Evolutionary conservation across 2,113 vertebrate genomes (phyloP), one percentile per base, ranked within the genome.

Genomic region (Erinaceus europaeus): DNA sequence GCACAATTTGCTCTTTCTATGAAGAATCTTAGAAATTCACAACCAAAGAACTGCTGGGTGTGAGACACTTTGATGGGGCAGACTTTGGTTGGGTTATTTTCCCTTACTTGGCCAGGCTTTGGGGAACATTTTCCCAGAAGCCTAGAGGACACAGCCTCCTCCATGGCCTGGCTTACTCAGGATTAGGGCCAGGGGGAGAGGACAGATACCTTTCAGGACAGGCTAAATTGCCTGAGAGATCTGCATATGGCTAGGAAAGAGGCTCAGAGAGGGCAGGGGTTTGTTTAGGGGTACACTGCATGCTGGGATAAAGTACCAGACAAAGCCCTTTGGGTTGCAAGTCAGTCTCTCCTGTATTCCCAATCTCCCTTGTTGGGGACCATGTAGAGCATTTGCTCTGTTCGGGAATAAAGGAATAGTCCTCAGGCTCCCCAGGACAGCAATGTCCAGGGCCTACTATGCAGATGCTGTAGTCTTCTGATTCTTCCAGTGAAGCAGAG

Each of bases 11-110:
- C n/a, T n/a, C n/a, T n/a, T n/a, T n/a, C n/a, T n/a, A n/a, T n/a
- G n/a, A n/a, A n/a, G n/a, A n/a, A n/a, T n/a, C n/a, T n/a, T n/a
- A n/a, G n/a, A n/a, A n/a, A n/a, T n/a, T n/a, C n/a, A n/a, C n/a
- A n/a, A n/a, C n/a, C n/a, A n/a, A n/a, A n/a, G n/a, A n/a, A n/a
- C n/a, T n/a, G n/a, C n/a, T n/a, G n/a, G n/a, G n/a, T n/a, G n/a
- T n/a, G n/a, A n/a, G n/a, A n/a, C n/a, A 6, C 12, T 67, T n/a
- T 38, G 21, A 52, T 0, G 3, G 34, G 55, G 34, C 5, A 46
- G 69, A 71, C 38, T 44, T 34, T n/a, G 7, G 46, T 13, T 62
- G 5, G 14, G 29, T 27, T 67, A 59, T 23, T 61, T 83, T 61
- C 40, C 25, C 27, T 6, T 10, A n/a, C 4, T 13, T 48, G 11